These are phyloP conservation scores for Sorex araneus DNA, from an alignment of 2,113 vertebrate species.

Conservation along the genomic window DNA sequence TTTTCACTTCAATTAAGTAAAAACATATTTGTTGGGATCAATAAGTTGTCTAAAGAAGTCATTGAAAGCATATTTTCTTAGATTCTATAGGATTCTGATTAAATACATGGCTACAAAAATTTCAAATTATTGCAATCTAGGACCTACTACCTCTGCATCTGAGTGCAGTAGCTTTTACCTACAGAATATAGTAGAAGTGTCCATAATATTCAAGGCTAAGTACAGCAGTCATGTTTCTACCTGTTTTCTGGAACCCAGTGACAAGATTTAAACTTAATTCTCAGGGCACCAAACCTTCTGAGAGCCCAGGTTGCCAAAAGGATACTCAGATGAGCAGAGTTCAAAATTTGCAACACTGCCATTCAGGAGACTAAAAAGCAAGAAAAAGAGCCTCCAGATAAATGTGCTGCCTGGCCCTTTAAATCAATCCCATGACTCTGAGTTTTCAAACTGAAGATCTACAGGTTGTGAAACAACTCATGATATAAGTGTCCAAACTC, in stretches of 20 bases:
- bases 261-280: neutral
- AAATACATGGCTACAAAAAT: neutral
- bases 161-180: neutral
- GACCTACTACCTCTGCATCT: neutral
- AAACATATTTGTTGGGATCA: neutral
- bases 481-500: neutral
- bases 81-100: neutral
- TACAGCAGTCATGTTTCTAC: neutral
- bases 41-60: neutral
- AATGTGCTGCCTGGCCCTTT: neutral
- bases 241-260: neutral
- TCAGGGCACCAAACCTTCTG: neutral
- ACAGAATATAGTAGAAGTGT: neutral
- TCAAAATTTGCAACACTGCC: neutral
- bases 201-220: constrained; percentile 1
- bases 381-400: neutral
- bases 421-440: neutral
- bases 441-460: neutral
- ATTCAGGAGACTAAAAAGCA: too few relatives aligned
- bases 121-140: neutral
- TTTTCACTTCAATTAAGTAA: neutral
- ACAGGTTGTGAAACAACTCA: neutral
- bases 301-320: neutral
- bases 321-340: neutral
- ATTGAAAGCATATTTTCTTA: neutral